Conservation (phyloP, 2,888 invertebrate species). For the Apodemia mormo region DNA sequence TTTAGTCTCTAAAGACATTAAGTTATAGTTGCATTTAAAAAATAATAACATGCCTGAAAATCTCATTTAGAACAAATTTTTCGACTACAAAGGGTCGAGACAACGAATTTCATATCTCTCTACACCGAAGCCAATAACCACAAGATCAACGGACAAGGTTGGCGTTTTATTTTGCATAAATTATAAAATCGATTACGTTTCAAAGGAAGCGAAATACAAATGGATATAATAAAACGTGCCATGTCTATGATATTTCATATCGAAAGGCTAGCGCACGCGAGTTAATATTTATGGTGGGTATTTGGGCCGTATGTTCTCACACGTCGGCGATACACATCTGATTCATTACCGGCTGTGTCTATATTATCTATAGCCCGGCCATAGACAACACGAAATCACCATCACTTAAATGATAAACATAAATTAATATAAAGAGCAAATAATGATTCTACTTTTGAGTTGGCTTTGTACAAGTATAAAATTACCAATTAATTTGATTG, state of each 20-base stretch:
- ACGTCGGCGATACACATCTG: slow-evolving; percentile 80
- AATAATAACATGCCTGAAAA: no score
- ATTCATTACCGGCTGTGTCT: slow-evolving; percentile 74
- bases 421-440: not conserved
- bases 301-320: slow-evolving; percentile 81
- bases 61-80: no score
- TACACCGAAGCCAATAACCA: not conserved
- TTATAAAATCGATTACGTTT: slow-evolving; percentile 5
- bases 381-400: slow-evolving; percentile 26
- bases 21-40: no score
- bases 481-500: no score
- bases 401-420: slow-evolving; percentile 20
- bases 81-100: no score
- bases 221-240: slow-evolving; percentile 27
- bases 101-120: no score
- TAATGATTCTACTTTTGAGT: not conserved
- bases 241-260: slow-evolving; percentile 32
- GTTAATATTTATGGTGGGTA: slow-evolving; percentile 76
- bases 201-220: slow-evolving; percentile 5
- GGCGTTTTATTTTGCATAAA: not conserved
- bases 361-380: slow-evolving; percentile 54
- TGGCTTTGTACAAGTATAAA: no score
- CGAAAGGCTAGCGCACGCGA: slow-evolving; percentile 65
- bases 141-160: not conserved
- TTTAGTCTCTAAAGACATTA: no score